A percentile compares a stretch with the other conserved stretches of the same genome.
These are phyloP conservation scores for Deladenus siricidicola DNA, from an alignment of 2,888 invertebrate genomes.

Conservation along the genomic window DNA sequence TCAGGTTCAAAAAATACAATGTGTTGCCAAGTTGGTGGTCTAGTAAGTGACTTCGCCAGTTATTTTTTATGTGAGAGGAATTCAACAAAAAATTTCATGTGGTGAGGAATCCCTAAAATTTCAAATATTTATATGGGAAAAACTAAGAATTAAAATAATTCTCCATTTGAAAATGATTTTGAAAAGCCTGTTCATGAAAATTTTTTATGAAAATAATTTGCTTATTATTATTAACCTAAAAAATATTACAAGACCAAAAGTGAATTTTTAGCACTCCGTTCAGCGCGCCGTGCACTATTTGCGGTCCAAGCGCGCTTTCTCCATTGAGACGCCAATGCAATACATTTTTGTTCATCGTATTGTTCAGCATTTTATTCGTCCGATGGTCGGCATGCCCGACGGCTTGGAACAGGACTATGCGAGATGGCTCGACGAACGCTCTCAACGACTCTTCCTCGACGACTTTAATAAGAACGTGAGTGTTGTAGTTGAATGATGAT, in stretches of 20 bases:
- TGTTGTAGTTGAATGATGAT: no score
- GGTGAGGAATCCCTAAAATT: no score
- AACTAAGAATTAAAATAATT: no score
- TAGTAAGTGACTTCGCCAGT: no score
- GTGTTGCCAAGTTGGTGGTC: no score
- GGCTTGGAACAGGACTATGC: constrained; percentile 42
- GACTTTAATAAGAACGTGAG: constrained; percentile 26
- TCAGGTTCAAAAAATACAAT: no score
- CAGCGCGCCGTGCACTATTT: constrained; percentile 48
- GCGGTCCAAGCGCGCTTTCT: constrained; percentile 41
- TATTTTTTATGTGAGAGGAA: no score
- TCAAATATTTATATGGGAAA: no score
- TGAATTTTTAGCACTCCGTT: constrained; percentile 42
- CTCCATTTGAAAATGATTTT: no score
- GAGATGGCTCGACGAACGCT: constrained; percentile 45
- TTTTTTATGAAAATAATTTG: no score
- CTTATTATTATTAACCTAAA: background rate
- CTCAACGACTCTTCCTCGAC: constrained; percentile 44
- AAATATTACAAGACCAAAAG: background rate
- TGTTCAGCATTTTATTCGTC: constrained; percentile 40
- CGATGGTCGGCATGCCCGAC: constrained; percentile 27
- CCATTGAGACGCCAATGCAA: constrained; percentile 51
- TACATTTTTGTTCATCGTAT: constrained; percentile 39
- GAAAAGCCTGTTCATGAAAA: no score
- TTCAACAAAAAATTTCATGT: no score